Base-by-base conservation (phyloP, 30 jellyfish, hydroid and myxozoan species). In the Aurelia coerulea region DNA sequence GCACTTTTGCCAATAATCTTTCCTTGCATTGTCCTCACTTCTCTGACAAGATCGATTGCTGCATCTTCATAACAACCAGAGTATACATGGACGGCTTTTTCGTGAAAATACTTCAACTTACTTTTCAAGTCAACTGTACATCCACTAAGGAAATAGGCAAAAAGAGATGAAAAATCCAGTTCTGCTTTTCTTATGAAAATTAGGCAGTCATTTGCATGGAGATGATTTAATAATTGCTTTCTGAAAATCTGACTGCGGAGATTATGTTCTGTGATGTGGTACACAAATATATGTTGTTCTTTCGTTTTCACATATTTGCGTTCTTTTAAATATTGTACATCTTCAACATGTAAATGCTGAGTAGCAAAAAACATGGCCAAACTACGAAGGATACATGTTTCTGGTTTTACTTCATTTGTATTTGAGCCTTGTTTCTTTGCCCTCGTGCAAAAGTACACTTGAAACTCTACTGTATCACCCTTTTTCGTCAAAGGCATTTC, bases 361-460 rank as follows among this genome's bases (percentile, higher is more conserved):
- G 78, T 75, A 63, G 29, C 62, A 50, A 83, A 83, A 53, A 83
- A 83, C 86, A 83, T 56, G 31, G 92, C 64, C 73, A 83, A 62
- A 58, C 92, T 71, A 8, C 86, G 80, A 16, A 83, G 74, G 17
- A 71, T 71, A 76, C 86, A 83, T 4, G 92, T 62, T 46, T 83
- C 92, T 8, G 92, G 87, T 14, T 85, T 50, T 1, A 67, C 76
- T 5, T 83, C 86, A 12, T 51, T 42, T 29, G 75, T 19, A 23
- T 41, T 66, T 10, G 76, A 72, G 2, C 41, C 80, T 17, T 83
- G 81, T 39, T 71, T 37, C 54, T 62, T 41, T 32, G 92, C 92
- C 8, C 92, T 79, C 72, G 92, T 83, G 74, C 92, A 83, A 62
- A 69, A 83, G 31, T 83, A 83, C 58, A 83, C 92, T 65, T 83